Conservation (phyloP, 2,797 vertebrate species). For the Adrianichthys oophorus region DNA sequence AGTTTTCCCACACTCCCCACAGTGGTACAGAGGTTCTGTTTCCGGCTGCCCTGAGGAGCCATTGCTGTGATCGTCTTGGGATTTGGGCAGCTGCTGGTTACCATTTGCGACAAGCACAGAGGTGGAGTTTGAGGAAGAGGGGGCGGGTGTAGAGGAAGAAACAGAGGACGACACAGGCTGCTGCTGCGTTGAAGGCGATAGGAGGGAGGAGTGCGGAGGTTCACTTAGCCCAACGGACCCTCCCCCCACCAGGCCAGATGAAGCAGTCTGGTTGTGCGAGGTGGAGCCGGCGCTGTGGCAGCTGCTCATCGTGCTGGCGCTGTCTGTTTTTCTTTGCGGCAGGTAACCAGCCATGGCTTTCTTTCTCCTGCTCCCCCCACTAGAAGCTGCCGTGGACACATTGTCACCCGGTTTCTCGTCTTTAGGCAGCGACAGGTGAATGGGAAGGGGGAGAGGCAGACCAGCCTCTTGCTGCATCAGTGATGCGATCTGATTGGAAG, state of each 20-base stretch:
- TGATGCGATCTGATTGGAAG: conserved; percentile 82
- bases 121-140: conserved; percentile 74
- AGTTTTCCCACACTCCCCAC: conserved; percentile 88
- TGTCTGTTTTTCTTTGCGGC: conserved; percentile 80
- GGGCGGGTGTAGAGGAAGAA: conserved; percentile 77
- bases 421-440: conserved; percentile 81
- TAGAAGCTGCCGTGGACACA: conserved; percentile 52
- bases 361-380: conserved; percentile 78
- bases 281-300: conserved; percentile 76
- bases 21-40: conserved; percentile 86
- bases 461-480: conserved; percentile 83
- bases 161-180: conserved; percentile 76
- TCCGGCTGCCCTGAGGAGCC: conserved; percentile 69
- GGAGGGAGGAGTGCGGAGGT: conserved; percentile 72
- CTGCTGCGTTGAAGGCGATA: conserved; percentile 74
- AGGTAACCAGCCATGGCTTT: conserved; percentile 85
- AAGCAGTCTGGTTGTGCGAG: conserved; percentile 74
- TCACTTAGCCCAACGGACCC: conserved; percentile 72
- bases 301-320: conserved; percentile 61
- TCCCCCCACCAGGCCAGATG: conserved; percentile 76
- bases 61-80: conserved; percentile 63
- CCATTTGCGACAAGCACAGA: conserved; percentile 79
- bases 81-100: conserved; percentile 75
- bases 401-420: conserved; percentile 75
- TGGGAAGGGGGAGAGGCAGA: conserved; percentile 80